phyloP scores from a whole-genome alignment of 2,888 invertebrate genomes.

The Drosophila formosana region DNA sequence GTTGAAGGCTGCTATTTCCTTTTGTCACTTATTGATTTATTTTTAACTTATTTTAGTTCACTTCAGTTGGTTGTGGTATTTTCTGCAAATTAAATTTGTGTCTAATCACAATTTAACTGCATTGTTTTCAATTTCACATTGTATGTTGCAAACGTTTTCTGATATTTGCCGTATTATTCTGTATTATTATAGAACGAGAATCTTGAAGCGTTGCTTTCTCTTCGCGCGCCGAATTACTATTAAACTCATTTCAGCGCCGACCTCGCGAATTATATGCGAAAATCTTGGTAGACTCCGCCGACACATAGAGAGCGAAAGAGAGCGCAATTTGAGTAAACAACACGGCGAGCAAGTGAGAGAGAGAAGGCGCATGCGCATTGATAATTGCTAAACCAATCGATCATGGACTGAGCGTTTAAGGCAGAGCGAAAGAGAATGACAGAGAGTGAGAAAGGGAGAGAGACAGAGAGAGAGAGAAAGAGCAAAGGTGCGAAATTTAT shows the following conservation, averaged over 20 bases:
- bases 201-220: constrained; percentile 71
- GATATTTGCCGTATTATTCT: neutral
- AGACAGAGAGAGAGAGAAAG: constrained; percentile 1
- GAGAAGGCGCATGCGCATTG: constrained; percentile 48
- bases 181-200: constrained; percentile 33
- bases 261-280: constrained; percentile 84
- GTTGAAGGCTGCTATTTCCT: constrained; percentile 29
- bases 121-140: constrained; percentile 35
- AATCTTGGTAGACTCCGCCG: constrained; percentile 37
- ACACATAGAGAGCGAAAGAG: constrained; percentile 14
- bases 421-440: constrained; percentile 6
- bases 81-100: constrained; percentile 42
- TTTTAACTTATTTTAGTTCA: constrained; percentile 17
- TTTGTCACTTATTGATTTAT: constrained; percentile 4
- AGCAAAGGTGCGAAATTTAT: constrained; percentile 53
- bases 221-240: constrained; percentile 80
- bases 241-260: constrained; percentile 80
- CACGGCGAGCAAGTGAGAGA: constrained; percentile 6
- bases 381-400: constrained; percentile 41
- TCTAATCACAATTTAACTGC: constrained; percentile 50
- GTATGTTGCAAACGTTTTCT: constrained; percentile 24
- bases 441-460: neutral
- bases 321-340: neutral
- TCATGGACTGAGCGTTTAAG: constrained; percentile 37
- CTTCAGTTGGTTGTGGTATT: constrained; percentile 5